Evolutionary conservation across 2,888 invertebrate species (phyloP).

Genomic region (Slavum lentiscoides): DNA sequence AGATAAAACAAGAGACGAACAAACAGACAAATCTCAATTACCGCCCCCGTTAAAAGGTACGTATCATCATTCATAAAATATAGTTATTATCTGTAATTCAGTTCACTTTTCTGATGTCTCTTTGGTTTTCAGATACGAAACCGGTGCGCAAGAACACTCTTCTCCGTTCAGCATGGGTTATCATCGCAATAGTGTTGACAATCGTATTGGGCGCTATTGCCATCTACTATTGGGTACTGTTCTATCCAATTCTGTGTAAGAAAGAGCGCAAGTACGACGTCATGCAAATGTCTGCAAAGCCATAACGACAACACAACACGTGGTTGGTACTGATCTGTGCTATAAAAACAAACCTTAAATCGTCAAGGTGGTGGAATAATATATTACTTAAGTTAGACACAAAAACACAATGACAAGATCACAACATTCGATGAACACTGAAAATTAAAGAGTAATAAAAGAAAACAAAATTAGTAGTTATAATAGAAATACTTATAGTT

Average conservation of each 20-base stretch:
- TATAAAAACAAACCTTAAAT: constrained; percentile 31
- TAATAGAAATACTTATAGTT: too few relatives aligned
- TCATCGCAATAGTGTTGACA: constrained; percentile 64
- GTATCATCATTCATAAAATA: background rate
- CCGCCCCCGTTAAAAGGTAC: constrained; percentile 16
- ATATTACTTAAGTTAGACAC: too few relatives aligned
- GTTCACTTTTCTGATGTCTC: background rate
- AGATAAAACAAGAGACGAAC: constrained; percentile 20
- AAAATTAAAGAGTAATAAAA: too few relatives aligned
- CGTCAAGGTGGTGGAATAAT: constrained; percentile 30
- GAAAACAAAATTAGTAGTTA: too few relatives aligned
- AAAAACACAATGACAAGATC: too few relatives aligned
- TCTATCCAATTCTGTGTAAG: constrained; percentile 69
- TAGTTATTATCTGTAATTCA: background rate
- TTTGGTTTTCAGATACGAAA: background rate
- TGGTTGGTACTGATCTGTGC: background rate
- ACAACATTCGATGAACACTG: too few relatives aligned
- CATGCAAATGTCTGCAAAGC: constrained; percentile 63
- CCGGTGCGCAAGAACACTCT: constrained; percentile 1
- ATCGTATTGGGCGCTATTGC: constrained; percentile 64
- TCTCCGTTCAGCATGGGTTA: constrained; percentile 67
- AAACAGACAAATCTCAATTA: constrained; percentile 14
- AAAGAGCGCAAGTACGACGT: constrained; percentile 65
- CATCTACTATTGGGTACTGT: constrained; percentile 69
- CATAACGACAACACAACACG: constrained; percentile 2